These are phyloP conservation scores for Crotalus viridis DNA, from an alignment of 2,113 vertebrate genomes.

Conservation along the genomic window DNA sequence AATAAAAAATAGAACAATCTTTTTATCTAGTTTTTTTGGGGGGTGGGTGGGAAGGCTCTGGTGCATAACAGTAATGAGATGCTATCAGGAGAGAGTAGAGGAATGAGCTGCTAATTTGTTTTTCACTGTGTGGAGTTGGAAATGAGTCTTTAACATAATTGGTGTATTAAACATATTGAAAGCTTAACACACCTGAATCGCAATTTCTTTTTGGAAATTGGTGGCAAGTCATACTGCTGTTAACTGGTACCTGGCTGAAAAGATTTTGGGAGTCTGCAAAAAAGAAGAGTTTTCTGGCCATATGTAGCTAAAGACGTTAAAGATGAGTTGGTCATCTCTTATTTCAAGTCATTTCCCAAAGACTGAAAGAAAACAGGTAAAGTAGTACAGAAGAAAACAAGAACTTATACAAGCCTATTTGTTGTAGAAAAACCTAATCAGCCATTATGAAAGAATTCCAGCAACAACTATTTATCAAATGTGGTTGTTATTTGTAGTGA, in stretches of 20 bases:
- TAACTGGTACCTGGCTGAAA: background rate
- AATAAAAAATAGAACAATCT: background rate
- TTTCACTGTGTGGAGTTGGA: background rate
- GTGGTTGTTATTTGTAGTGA: background rate
- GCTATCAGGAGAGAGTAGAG: background rate
- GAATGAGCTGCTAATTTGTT: background rate
- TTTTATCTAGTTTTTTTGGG: background rate
- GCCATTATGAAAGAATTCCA: background rate
- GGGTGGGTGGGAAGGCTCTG: background rate
- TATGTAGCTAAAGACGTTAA: background rate
- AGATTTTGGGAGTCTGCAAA: background rate
- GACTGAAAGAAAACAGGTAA: background rate
- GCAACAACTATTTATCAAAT: background rate
- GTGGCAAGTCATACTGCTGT: background rate
- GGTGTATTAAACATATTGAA: background rate
- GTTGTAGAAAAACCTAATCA: background rate
- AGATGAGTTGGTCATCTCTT: background rate
- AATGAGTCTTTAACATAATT: background rate
- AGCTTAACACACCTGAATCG: background rate
- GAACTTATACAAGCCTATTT: background rate
- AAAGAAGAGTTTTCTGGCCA: background rate
- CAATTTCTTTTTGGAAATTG: background rate
- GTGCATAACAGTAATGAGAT: background rate
- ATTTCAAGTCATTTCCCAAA: background rate
- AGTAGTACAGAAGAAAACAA: background rate